A percentile compares a stretch with the other conserved stretches of the same genome.
phyloP scores from a whole-genome alignment of 1,140 invertebrate genomes.

The Lethocerus indicus region DNA sequence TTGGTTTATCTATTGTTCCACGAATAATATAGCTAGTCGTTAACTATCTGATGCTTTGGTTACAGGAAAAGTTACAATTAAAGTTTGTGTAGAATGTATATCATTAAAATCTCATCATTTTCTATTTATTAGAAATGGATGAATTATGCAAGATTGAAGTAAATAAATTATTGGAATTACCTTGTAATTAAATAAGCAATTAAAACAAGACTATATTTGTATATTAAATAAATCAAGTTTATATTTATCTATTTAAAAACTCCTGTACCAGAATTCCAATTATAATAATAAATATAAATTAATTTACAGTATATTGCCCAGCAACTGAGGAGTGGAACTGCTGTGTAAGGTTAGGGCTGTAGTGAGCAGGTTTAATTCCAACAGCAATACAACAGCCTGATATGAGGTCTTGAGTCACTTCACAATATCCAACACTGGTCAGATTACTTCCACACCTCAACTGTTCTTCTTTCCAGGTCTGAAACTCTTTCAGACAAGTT shows the following conservation, averaged over 20 bases:
- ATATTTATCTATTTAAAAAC: no score
- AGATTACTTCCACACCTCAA: no score
- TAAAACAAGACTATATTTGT: neutral
- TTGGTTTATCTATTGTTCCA: no score
- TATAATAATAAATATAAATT: neutral
- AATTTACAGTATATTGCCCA: slow-evolving; percentile 27
- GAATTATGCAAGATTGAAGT: no score
- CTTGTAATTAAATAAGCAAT: neutral
- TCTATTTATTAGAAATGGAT: no score
- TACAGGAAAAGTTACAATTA: no score
- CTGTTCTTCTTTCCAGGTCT: slow-evolving; percentile 29
- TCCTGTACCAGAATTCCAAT: no score
- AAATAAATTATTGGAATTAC: neutral
- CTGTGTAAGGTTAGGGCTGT: slow-evolving; percentile 20
- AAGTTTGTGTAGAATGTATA: no score
- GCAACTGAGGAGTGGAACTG: slow-evolving; percentile 26
- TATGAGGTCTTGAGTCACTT: slow-evolving; percentile 20
- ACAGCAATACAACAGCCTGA: slow-evolving; percentile 3
- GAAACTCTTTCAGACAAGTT: slow-evolving; percentile 38
- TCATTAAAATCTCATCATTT: no score
- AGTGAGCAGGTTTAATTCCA: slow-evolving; percentile 1
- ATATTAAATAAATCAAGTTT: no score
- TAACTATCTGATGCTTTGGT: no score
- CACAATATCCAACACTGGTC: slow-evolving; percentile 35
- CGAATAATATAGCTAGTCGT: no score